Evolutionary conservation across 1,140 invertebrate species (phyloP).

Genomic region (Venturia canescens): DNA sequence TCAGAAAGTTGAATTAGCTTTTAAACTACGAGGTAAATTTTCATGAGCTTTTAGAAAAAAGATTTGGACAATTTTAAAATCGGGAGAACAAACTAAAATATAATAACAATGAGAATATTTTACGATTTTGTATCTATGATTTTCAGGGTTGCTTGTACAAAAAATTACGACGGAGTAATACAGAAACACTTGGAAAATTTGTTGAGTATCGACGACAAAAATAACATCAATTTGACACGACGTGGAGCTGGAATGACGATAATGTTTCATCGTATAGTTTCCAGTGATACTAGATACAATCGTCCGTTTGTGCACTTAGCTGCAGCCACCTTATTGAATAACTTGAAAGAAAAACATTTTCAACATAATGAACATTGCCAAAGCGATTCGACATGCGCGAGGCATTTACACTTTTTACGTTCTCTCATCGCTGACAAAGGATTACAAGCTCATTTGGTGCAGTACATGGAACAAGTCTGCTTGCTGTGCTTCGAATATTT

Average conservation of each 20-base stretch:
- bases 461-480: conserved; percentile 74
- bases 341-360: conserved; percentile 32
- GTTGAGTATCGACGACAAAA: conserved; percentile 51
- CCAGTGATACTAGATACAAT: conserved; percentile 79
- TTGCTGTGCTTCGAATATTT: conserved; percentile 77
- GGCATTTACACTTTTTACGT: conserved; percentile 78
- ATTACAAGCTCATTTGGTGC: conserved; percentile 72
- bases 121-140: too few species aligned
- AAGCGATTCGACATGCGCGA: conserved; percentile 67
- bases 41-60: too few species aligned
- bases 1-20: too few species aligned
- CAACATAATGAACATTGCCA: conserved; percentile 20
- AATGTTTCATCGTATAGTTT: conserved; percentile 84
- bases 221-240: conserved; percentile 79
- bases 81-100: too few species aligned
- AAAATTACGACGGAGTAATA: conserved; percentile 56
- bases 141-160: conserved; percentile 61
- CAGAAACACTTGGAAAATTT: conserved; percentile 61
- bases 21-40: too few species aligned
- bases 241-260: conserved; percentile 87
- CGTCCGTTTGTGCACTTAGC: conserved; percentile 72
- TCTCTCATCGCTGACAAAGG: conserved; percentile 77
- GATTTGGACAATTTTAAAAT: too few species aligned
- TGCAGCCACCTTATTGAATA: conserved; percentile 64
- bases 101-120: too few species aligned